These are phyloP conservation scores for honey bee (Apis mellifera) DNA, from an alignment of 1,140 invertebrate species.

Conservation along the genomic window Amel_HAv3.1 CM009941.2:9787501-9788000, in stretches of 20 bases:
- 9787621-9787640: neutral
- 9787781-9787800: neutral
- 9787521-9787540: slow-evolving; percentile 18
- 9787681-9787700: slow-evolving; percentile 13
- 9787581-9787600: neutral
- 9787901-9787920: too few species aligned
- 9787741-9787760: neutral
- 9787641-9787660: slow-evolving; percentile 9
- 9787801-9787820: too few species aligned
- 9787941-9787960: too few species aligned
- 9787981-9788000: too few species aligned
- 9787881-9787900: too few species aligned
- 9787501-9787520: neutral
- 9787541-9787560: slow-evolving; percentile 19
- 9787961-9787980: too few species aligned
- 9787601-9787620: neutral
- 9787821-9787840: too few species aligned
- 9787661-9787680: neutral
- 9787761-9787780: neutral
- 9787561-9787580: neutral
- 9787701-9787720: neutral
- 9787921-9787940: too few species aligned
- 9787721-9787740: neutral
- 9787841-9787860: too few species aligned
- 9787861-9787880: too few species aligned